Percentiles rank a stretch among this genome's conserved stretches.
These are phyloP conservation scores for Lithophane leautieri DNA, from an alignment of 2,888 invertebrate genomes.

Conservation along the genomic window DNA sequence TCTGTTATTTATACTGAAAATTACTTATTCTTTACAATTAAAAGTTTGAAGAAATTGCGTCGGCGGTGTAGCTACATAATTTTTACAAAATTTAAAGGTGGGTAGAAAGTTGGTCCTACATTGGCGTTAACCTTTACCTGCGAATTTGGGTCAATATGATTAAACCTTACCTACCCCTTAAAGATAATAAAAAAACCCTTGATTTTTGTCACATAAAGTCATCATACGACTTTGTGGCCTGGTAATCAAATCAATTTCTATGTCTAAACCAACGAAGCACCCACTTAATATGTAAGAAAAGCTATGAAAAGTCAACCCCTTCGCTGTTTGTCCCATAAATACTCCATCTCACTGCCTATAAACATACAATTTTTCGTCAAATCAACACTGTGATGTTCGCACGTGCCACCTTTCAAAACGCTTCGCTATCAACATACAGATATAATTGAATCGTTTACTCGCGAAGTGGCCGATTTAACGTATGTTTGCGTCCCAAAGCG, in stretches of 20 bases:
- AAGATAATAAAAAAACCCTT: not conserved
- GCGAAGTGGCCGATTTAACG: constrained; percentile 59
- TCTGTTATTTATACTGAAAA: constrained; percentile 14
- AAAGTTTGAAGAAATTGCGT: constrained; percentile 11
- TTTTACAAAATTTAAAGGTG: not conserved
- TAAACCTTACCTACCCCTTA: not conserved
- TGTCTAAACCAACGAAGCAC: not conserved
- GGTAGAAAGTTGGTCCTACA: not conserved
- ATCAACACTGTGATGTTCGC: constrained; percentile 52
- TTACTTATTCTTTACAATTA: constrained; percentile 16
- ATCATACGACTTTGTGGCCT: not conserved
- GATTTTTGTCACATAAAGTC: too few relatives aligned
- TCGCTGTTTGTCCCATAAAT: constrained; percentile 18
- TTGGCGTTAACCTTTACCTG: not conserved
- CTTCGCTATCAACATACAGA: constrained; percentile 52
- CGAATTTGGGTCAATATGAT: not conserved
- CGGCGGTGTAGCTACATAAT: not conserved
- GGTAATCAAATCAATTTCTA: not conserved
- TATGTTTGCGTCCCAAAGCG: constrained; percentile 60
- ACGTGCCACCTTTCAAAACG: constrained; percentile 51
- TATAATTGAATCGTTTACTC: constrained; percentile 65
- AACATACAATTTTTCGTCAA: constrained; percentile 51
- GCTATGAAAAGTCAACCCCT: constrained; percentile 13
- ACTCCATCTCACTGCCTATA: constrained; percentile 23
- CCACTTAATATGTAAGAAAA: not conserved